A percentile compares a stretch with the other conserved stretches of the same genome.
These are phyloP conservation scores for Leptodactylus fallax DNA, from an alignment of 2,797 vertebrate genomes.

Conservation along the genomic window DNA sequence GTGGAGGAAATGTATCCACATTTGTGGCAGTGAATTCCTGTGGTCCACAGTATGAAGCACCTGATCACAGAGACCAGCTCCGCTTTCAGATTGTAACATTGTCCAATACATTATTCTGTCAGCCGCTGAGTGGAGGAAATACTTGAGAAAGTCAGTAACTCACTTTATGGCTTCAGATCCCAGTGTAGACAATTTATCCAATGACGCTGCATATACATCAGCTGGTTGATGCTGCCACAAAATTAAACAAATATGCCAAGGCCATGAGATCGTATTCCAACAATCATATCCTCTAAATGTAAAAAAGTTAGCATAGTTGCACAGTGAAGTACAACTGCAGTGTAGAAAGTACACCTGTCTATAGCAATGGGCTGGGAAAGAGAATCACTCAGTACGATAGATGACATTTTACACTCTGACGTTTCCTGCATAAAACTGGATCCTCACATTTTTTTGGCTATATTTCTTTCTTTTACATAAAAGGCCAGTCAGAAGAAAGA, in stretches of 20 bases:
- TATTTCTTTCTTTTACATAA: not conserved
- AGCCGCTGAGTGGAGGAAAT: slow-evolving; percentile 20
- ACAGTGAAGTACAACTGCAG: slow-evolving; percentile 19
- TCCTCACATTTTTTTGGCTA: slow-evolving; percentile 49
- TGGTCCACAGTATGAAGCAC: slow-evolving; percentile 44
- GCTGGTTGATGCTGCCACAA: not conserved
- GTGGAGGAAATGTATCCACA: slow-evolving; percentile 6
- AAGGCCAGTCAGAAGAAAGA: slow-evolving; percentile 20
- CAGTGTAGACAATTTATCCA: not conserved
- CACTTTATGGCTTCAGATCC: slow-evolving; percentile 59
- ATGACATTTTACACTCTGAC: not conserved
- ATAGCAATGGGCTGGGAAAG: not conserved
- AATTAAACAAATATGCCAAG: slow-evolving; percentile 2
- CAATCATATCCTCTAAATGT: not conserved
- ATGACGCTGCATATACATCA: not conserved
- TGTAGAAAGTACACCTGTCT: not conserved
- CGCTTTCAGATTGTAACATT: slow-evolving; percentile 22
- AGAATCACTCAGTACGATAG: not conserved
- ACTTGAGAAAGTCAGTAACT: slow-evolving; percentile 32
- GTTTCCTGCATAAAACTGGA: slow-evolving; percentile 47
- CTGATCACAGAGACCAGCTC: slow-evolving; percentile 60
- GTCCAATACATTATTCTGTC: slow-evolving; percentile 20
- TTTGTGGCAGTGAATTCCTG: slow-evolving; percentile 56
- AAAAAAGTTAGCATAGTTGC: not conserved
- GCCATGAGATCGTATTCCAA: not conserved